Conservation (phyloP, 2,888 invertebrate species). For the Leptopterna dolabrata region DNA sequence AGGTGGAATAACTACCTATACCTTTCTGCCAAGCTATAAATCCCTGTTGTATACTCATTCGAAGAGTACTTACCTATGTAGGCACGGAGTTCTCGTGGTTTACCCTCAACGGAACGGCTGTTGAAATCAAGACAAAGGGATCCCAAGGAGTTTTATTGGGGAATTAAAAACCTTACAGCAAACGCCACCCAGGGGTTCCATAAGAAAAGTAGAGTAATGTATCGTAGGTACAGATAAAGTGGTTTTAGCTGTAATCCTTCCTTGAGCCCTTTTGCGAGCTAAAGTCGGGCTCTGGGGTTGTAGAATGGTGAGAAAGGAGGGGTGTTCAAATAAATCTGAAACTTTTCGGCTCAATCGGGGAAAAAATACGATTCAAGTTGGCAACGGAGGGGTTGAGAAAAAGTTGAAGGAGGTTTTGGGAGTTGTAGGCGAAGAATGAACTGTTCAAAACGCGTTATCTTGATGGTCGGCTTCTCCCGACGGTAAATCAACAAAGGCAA, state of each 20-base stretch:
- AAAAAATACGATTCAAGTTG: conserved; percentile 44
- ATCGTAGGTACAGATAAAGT: conserved; percentile 27
- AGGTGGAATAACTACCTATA: no score
- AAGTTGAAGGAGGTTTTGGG: background rate
- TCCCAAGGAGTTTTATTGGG: background rate
- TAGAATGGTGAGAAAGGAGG: background rate
- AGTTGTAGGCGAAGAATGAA: background rate
- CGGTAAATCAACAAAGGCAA: background rate
- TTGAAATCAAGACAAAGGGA: background rate
- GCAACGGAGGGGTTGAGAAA: background rate
- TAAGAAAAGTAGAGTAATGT: background rate
- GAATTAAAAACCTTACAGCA: background rate
- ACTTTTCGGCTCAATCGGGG: conserved; percentile 16
- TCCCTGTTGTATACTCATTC: no score
- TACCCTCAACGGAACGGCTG: background rate
- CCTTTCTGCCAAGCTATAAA: no score
- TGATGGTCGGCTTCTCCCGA: background rate
- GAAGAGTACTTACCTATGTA: no score
- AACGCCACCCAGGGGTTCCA: background rate
- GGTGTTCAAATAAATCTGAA: conserved; percentile 35
- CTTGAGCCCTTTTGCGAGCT: conserved; percentile 8
- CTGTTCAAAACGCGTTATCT: background rate
- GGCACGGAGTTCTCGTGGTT: background rate
- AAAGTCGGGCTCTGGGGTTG: conserved; percentile 1
- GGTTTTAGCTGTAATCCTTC: conserved; percentile 36